Base-by-base conservation (phyloP, 2,113 vertebrate species). In the Brachyistius frenatus region DNA sequence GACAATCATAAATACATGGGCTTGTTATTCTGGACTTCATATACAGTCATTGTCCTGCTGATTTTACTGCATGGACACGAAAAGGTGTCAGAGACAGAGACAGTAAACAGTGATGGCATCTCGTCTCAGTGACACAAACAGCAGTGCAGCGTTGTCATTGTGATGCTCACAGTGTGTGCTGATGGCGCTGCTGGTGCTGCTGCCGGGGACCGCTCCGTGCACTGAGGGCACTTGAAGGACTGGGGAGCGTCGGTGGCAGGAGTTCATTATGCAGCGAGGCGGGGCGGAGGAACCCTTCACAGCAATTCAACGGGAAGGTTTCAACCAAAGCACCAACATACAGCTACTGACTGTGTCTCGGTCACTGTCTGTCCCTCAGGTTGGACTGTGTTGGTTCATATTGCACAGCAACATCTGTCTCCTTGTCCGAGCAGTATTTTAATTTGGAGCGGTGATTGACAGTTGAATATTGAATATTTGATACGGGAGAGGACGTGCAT, bases 141-240 rank as follows among this genome's bases (percentile, higher is more conserved):
- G 32, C 37, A 11, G 37, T 39, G 33, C 35, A 62, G 41, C 41
- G 3, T 9, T 71, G 62, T 78, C 69, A 66, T 23, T 60, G 23
- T 44, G 6, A 63, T 68, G 67, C n/a, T 76, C 44, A 33, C 16
- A 13, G 56, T 36, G 44, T 56, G 32, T 37, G 8, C 36, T 66
- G 80, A 82, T 73, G 68, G 69, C 52, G 52, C 41, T 36, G 3
- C 61, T 61, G 71, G 33, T 46, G 61, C 55, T 57, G 68, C 68
- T 68, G 68, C 41, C 50, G 54, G 54, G 9, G 47, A 71, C 54
- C 63, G 63, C 2, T 57, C 41, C 15, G 3, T 36, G 50, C 13
- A 23, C 35, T 62, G 33, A 9, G 55, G 67, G 23, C 31, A 50
- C 15, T 15, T 52, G 33, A 23, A 23, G 23, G 23, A 36, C 31